phyloP scores from a whole-genome alignment of 2,888 invertebrate genomes.

The Drosophila mayaguana region DNA sequence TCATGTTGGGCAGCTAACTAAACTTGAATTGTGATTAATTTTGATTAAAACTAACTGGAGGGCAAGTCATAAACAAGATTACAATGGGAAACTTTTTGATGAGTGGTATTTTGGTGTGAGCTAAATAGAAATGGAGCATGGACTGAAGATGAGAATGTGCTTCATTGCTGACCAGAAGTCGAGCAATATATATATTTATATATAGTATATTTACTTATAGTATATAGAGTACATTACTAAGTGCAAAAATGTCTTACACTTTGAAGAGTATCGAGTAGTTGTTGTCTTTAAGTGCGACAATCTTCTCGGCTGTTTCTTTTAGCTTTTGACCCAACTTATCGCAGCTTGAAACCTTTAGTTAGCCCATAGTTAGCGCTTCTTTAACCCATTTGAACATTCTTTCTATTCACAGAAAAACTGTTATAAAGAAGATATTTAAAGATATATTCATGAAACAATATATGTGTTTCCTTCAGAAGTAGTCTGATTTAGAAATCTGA shows the following conservation, averaged over 20 bases:
- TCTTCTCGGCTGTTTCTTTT: neutral
- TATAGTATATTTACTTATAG: no score
- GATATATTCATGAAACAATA: no score
- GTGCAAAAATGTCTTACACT: no score
- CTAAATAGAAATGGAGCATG: neutral
- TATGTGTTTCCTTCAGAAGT: neutral
- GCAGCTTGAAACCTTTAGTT: neutral
- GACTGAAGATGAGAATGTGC: neutral
- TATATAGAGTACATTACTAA: no score
- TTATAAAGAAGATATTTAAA: no score
- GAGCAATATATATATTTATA: neutral
- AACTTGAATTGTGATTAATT: constrained; percentile 11
- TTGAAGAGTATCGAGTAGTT: neutral
- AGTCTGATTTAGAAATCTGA: neutral
- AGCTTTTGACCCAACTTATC: neutral
- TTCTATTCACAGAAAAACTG: neutral
- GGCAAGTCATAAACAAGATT: constrained; percentile 13
- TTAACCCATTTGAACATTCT: neutral
- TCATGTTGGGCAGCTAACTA: constrained; percentile 12
- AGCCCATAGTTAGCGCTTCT: neutral
- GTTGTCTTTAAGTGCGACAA: neutral
- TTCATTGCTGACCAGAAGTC: neutral
- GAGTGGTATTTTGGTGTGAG: neutral
- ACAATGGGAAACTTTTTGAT: constrained; percentile 22
- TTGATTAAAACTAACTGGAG: constrained; percentile 15